Conservation (phyloP, 2,888 invertebrate genomes). For the Sesamia inferens region DNA sequence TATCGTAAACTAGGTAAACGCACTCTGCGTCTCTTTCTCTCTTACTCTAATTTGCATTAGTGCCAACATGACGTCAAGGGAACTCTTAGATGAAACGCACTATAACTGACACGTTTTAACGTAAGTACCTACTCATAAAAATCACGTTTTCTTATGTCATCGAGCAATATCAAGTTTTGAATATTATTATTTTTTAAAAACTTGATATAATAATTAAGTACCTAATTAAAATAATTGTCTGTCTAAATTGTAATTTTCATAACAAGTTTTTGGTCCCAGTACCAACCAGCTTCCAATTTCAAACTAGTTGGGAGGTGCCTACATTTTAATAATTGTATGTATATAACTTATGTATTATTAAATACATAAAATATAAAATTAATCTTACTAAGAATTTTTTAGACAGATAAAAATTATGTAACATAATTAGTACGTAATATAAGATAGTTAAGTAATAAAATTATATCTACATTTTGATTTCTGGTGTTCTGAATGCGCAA, state of each 20-base stretch:
- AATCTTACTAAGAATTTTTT: not conserved
- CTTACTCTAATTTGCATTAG: no score
- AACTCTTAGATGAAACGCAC: no score
- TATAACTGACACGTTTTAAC: not conserved
- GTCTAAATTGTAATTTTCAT: not conserved
- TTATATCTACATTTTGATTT: not conserved
- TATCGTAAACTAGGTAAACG: no score
- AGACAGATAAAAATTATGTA: not conserved
- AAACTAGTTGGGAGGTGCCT: constrained; percentile 5
- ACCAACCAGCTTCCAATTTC: not conserved
- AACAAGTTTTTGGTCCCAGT: constrained; percentile 9
- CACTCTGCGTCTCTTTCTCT: no score
- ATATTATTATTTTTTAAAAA: not conserved
- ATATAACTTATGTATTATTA: not conserved
- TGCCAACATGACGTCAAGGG: no score
- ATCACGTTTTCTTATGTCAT: not conserved
- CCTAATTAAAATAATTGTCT: no score
- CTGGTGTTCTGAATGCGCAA: constrained; percentile 7
- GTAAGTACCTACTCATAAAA: not conserved
- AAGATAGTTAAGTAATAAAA: not conserved
- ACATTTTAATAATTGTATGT: no score
- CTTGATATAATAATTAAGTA: not conserved
- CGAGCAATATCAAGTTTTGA: not conserved
- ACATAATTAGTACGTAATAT: not conserved
- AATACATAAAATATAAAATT: not conserved